Evolutionary conservation across 2,113 vertebrate species (phyloP), one percentile per base, ranked within the genome.

Genomic region (Hemibagrus wyckioides): DNA sequence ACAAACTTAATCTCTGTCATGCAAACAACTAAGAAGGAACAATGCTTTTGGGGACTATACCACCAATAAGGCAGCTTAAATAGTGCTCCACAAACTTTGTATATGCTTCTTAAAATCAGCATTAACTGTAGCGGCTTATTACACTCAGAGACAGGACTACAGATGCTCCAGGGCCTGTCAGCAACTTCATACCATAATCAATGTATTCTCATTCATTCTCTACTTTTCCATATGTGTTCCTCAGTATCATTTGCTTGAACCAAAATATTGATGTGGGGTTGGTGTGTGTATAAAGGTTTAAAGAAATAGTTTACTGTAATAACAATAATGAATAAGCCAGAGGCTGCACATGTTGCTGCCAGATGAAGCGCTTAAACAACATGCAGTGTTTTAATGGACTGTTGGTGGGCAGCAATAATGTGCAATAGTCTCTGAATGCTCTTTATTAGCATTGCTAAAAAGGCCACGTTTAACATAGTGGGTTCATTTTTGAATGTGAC

Each of bases 261-360:
- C 91, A 91, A 89, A 90, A 92, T 93, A 94, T 94, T 88, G 93
- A 95, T 94, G 91, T 39, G 67, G 82, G n/a, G n/a, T n/a, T 67
- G 50, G 23, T 61, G 80, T 81, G 50, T 57, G 28, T 73, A 4
- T 73, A 11, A 28, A 14, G 30, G 50, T 71, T 90, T 79, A 91
- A 89, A 93, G 90, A 89, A 93, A 93, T 94, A 90, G 89, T 93
- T 93, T 89, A 92, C 65, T 75, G 39, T 90, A 92, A 94, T 92
- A 94, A 93, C 91, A 85, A 90, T 93, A 92, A 94, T 93, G 92
- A 94, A 94, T 88, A 91, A 93, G 90, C 90, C 88, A 91, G 88
- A 92, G 91, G 92, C 92, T 93, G 93, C 89, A 91, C 90, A 90
- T 89, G 90, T 92, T 92, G 92, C 87, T n/a, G 48, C 76, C 30